Evolutionary conservation across 2,888 invertebrate genomes (phyloP).

Genomic region (Cantharis rufa): DNA sequence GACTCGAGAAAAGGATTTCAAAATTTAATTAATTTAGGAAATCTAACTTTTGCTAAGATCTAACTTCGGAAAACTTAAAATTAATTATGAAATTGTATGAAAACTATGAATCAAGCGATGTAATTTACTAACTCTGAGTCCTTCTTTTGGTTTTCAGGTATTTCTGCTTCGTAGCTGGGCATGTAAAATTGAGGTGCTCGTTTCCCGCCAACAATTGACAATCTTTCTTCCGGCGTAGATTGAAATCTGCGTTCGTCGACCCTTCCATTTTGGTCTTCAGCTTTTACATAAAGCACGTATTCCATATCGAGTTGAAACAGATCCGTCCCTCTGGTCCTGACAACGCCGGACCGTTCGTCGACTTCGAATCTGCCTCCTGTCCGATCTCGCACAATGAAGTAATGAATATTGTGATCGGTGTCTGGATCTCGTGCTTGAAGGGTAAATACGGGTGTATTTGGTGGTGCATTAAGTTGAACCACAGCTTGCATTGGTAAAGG

Average conservation of each 20-base stretch:
- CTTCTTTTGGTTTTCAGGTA: conserved; percentile 95
- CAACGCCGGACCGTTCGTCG: conserved; percentile 90
- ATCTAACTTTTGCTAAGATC: neutral
- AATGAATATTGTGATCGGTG: conserved; percentile 94
- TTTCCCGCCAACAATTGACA: conserved; percentile 96
- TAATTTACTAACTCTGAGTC: conserved; percentile 85
- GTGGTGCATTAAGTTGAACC: conserved; percentile 92
- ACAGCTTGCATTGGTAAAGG: conserved; percentile 97
- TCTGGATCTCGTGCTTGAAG: conserved; percentile 96
- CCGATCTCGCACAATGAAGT: conserved; percentile 91
- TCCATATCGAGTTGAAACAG: conserved; percentile 95
- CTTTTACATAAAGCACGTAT: conserved; percentile 94
- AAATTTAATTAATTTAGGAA: neutral
- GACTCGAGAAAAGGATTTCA: neutral
- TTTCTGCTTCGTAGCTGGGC: conserved; percentile 92
- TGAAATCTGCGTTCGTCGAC: conserved; percentile 89
- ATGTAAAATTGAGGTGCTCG: conserved; percentile 97
- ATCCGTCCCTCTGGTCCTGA: conserved; percentile 87
- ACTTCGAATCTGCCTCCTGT: conserved; percentile 77
- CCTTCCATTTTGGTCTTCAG: conserved; percentile 92
- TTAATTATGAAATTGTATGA: neutral
- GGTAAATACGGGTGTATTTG: conserved; percentile 96
- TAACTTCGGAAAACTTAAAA: neutral
- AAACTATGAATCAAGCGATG: neutral
- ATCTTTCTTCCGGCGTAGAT: conserved; percentile 86